phyloP scores from a whole-genome alignment of 64 coral and sea anemone genomes.

The Anthopleura sola region DNA sequence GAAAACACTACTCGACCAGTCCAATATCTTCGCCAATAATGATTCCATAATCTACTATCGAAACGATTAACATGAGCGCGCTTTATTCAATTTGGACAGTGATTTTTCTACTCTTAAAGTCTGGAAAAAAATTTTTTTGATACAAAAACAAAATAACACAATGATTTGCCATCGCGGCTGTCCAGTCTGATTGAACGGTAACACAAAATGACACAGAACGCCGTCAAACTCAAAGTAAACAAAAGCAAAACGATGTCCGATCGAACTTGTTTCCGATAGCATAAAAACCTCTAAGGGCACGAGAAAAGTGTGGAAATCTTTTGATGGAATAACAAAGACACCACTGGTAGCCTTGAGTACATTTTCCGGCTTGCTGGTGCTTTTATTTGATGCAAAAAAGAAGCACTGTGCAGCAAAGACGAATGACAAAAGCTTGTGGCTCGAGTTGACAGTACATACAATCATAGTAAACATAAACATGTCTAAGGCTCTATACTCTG shows the following conservation, averaged over 20 bases:
- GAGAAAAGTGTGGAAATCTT: neutral
- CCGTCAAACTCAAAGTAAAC: conserved; percentile 11
- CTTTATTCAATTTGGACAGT: neutral
- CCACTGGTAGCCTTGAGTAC: neutral
- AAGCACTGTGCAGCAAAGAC: neutral
- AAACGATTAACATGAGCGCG: conserved; percentile 5
- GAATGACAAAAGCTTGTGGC: neutral
- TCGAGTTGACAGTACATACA: conserved; percentile 18
- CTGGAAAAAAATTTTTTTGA: neutral
- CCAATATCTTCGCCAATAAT: conserved; percentile 19
- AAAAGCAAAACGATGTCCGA: neutral
- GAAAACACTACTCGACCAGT: conserved; percentile 11
- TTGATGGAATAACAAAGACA: neutral
- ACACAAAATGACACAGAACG: neutral
- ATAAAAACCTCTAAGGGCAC: neutral
- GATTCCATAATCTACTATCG: neutral
- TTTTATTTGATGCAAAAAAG: conserved; percentile 2
- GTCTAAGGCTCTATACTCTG: conserved; percentile 8
- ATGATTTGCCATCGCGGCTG: neutral
- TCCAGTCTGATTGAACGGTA: neutral
- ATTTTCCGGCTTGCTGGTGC: conserved; percentile 14
- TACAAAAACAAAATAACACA: neutral
- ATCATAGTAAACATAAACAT: conserved; percentile 18
- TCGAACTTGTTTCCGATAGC: neutral
- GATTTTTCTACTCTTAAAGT: neutral